phyloP scores from a whole-genome alignment of 2,888 invertebrate species.

The Cyrtodaria siliqua region DNA sequence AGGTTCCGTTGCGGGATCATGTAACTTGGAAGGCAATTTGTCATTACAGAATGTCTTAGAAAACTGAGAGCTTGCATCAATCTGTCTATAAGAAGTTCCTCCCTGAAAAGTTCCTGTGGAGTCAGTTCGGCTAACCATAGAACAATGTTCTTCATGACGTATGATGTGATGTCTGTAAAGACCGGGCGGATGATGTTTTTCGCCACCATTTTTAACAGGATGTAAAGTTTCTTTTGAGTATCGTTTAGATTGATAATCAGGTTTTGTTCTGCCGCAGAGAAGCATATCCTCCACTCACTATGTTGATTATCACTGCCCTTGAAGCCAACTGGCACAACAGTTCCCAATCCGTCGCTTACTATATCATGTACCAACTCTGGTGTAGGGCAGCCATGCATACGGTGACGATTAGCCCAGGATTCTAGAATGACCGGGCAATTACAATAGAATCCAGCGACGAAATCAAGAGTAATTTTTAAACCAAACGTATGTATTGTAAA shows the following conservation, averaged over 20 bases:
- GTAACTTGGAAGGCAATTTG: conserved; percentile 8
- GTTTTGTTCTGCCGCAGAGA: not conserved
- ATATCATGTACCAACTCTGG: not conserved
- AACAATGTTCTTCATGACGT: conserved; percentile 8
- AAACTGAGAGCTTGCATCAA: not conserved
- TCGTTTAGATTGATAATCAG: not conserved
- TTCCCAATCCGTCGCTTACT: too few relatives aligned
- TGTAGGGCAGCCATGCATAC: not conserved
- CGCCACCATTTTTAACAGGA: not conserved
- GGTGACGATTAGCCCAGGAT: not conserved
- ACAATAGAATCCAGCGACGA: not conserved
- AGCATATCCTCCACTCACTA: conserved; percentile 6
- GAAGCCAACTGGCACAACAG: conserved; percentile 1
- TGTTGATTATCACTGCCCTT: not conserved
- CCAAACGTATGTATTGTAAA: too few relatives aligned
- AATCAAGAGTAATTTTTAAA: too few relatives aligned
- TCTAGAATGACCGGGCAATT: conserved; percentile 1
- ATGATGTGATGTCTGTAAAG: not conserved
- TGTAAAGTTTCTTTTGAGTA: conserved; percentile 2
- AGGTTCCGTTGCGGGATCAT: conserved; percentile 17
- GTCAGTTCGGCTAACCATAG: not conserved
- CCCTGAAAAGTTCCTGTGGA: too few relatives aligned
- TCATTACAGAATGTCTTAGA: not conserved
- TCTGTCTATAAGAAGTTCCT: too few relatives aligned
- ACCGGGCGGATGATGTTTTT: not conserved